Evolutionary conservation across 2,888 invertebrate species (phyloP).

Genomic region (Onchidella celtica): DNA sequence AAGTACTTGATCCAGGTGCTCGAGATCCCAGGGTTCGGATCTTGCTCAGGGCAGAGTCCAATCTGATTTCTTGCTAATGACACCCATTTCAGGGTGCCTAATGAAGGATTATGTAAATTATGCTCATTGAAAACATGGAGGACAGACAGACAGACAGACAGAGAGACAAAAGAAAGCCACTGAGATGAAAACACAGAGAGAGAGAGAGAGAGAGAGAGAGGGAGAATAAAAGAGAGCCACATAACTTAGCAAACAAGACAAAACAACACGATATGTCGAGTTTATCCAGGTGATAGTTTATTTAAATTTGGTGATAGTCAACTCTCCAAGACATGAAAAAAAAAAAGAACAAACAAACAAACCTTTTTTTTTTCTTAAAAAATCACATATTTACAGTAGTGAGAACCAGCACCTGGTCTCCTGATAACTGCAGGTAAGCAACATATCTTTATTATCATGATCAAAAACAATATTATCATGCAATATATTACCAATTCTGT

Average conservation of each 20-base stretch:
- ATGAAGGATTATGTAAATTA: neutral
- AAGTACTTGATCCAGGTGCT: too few relatives aligned
- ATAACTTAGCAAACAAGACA: neutral
- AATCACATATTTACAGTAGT: constrained; percentile 16
- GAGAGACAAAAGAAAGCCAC: neutral
- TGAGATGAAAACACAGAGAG: neutral
- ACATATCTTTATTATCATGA: too few relatives aligned
- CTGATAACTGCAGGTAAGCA: too few relatives aligned
- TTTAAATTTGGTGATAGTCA: constrained; percentile 22
- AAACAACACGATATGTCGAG: neutral
- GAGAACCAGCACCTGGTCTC: too few relatives aligned
- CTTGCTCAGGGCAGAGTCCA: too few relatives aligned
- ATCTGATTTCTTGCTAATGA: too few relatives aligned
- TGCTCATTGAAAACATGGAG: neutral
- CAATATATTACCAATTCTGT: too few relatives aligned
- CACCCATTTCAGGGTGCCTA: too few relatives aligned
- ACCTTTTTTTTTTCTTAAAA: too few relatives aligned
- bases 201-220: neutral
- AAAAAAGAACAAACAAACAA: too few relatives aligned
- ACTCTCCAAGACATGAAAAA: constrained; percentile 20
- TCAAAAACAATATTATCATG: too few relatives aligned
- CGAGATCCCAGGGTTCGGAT: too few relatives aligned
- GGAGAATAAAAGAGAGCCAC: neutral
- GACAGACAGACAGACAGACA: neutral
- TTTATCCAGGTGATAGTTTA: constrained; percentile 24